Evolutionary conservation across 2,888 invertebrate species (phyloP).

Genomic region (Chorisops tibialis): DNA sequence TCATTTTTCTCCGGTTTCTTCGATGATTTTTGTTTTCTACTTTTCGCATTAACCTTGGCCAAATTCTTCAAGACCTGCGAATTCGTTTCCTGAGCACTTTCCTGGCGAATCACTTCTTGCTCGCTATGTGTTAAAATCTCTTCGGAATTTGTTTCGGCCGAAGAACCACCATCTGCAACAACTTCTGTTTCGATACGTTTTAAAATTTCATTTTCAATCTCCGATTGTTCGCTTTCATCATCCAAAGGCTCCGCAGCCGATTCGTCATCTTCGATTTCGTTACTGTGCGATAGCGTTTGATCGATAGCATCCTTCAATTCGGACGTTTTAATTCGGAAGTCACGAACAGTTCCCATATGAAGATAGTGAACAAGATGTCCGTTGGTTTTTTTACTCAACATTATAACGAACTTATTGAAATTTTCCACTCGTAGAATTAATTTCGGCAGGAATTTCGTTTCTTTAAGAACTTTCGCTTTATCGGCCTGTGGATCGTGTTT

Average conservation of each 20-base stretch:
- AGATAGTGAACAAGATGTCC: conserved; percentile 55
- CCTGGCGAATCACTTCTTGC: neutral
- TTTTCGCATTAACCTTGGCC: conserved; percentile 41
- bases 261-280: conserved; percentile 39
- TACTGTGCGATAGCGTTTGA: conserved; percentile 45
- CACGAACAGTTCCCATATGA: conserved; percentile 60
- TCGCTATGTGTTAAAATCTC: neutral
- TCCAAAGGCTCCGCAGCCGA: conserved; percentile 31
- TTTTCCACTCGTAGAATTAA: conserved; percentile 62
- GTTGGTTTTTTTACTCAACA: conserved; percentile 57
- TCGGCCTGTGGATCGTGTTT: conserved; percentile 51
- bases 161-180: neutral
- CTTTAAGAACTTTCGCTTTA: conserved; percentile 57
- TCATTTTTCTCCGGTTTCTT: neutral
- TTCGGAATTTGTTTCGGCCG: neutral
- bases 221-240: conserved; percentile 2
- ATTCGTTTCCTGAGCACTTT: conserved; percentile 33
- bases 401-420: conserved; percentile 59
- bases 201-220: conserved; percentile 1
- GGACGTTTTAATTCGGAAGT: conserved; percentile 58
- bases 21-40: conserved; percentile 37
- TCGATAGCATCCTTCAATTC: conserved; percentile 57
- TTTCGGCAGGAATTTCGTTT: conserved; percentile 61
- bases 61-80: conserved; percentile 41
- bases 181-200: neutral